Conservation (phyloP, 2,797 vertebrate genomes). For the Lutra lutra region DNA sequence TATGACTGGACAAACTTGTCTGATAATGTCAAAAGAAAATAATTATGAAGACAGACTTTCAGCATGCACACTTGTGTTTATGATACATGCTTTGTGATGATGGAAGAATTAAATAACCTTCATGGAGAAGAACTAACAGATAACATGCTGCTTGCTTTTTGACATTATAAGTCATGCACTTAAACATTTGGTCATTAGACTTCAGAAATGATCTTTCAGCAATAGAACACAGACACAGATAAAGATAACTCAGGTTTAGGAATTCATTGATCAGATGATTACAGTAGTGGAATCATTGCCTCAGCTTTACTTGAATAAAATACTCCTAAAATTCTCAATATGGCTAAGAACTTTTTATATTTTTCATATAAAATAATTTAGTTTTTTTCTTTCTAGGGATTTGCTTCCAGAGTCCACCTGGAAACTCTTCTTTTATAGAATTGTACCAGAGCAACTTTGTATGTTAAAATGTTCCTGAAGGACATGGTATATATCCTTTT, state of each 20-base stretch:
- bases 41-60: neutral
- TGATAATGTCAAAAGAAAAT: neutral
- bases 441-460: neutral
- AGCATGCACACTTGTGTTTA: neutral
- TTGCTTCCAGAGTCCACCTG: neutral
- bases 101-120: neutral
- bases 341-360: conserved; percentile 15
- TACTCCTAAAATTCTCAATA: neutral
- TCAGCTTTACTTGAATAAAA: neutral
- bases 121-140: neutral
- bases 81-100: neutral
- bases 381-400: conserved; percentile 32
- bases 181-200: neutral
- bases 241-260: neutral
- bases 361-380: neutral
- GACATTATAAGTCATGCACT: neutral
- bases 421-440: neutral
- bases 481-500: neutral
- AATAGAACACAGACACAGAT: neutral
- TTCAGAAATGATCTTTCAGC: conserved; percentile 3
- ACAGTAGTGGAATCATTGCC: neutral
- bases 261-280: conserved; percentile 15
- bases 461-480: neutral
- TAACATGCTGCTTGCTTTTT: neutral
- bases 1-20: neutral